These are phyloP conservation scores for Megaceryle torquata DNA, from an alignment of 2,113 vertebrate species.

Conservation along the genomic window DNA sequence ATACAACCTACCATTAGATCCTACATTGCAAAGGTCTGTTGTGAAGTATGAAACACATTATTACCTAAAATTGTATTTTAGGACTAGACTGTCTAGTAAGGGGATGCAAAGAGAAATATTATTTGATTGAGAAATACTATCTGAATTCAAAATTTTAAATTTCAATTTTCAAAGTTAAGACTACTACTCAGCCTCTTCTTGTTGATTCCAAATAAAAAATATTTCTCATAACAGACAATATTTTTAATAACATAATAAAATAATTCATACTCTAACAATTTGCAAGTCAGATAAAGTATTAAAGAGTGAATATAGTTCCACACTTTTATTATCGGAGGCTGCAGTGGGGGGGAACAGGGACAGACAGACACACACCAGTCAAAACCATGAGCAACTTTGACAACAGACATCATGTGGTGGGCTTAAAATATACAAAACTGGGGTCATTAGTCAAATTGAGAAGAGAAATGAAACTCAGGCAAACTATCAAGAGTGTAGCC, in stretches of 20 bases:
- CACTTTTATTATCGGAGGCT: not conserved
- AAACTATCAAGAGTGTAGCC: not conserved
- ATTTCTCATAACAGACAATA: not conserved
- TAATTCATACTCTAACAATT: not conserved
- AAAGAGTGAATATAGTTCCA: not conserved
- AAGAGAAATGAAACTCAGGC: constrained; percentile 25
- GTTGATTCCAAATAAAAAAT: not conserved
- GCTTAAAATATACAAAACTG: constrained; percentile 15
- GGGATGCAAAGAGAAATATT: not conserved
- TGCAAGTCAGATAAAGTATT: not conserved
- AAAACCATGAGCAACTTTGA: constrained; percentile 2
- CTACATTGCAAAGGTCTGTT: not conserved
- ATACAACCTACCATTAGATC: not conserved
- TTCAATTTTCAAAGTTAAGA: not conserved
- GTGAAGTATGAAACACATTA: not conserved
- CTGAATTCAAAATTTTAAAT: not conserved
- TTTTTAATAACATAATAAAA: not conserved
- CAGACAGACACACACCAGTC: not conserved
- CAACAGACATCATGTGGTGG: not conserved
- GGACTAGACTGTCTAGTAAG: not conserved
- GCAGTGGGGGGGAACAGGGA: not conserved
- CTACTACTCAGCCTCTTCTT: not conserved
- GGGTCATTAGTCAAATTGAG: constrained; percentile 5
- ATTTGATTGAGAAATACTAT: not conserved
- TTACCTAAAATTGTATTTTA: not conserved